Percentiles rank a stretch among this genome's conserved stretches.
Conservation (phyloP, 2,888 invertebrate genomes). For the Metopia argyrocephala region DNA sequence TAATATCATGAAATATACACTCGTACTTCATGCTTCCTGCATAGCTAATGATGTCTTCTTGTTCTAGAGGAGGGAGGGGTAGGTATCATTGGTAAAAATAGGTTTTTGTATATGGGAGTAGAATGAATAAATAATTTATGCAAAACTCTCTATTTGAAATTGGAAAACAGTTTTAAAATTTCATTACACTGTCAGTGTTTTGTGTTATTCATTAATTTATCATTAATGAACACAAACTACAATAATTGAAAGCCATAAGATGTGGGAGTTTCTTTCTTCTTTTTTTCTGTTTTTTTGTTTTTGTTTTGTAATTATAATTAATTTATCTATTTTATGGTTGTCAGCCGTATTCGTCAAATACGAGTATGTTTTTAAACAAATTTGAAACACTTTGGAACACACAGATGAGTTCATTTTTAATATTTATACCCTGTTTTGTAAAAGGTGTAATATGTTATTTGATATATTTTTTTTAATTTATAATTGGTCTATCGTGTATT, state of each 20-base stretch:
- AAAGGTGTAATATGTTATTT: too few species aligned
- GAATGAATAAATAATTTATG: not conserved
- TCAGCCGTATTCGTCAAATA: not conserved
- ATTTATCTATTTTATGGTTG: too few species aligned
- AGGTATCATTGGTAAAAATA: too few species aligned
- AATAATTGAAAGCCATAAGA: not conserved
- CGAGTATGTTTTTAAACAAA: not conserved
- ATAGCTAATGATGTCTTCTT: not conserved
- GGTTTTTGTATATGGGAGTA: too few species aligned
- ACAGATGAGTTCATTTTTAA: not conserved
- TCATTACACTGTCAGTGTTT: not conserved
- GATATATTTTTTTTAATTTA: too few species aligned
- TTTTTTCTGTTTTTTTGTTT: not conserved
- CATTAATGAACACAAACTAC: not conserved
- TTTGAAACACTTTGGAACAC: not conserved
- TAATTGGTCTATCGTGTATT: too few species aligned
- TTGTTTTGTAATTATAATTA: not conserved
- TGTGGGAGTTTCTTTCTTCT: not conserved
- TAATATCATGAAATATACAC: not conserved
- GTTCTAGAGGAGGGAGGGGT: too few species aligned
- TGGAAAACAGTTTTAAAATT: too few species aligned
- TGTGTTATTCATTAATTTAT: not conserved
- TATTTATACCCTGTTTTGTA: not conserved
- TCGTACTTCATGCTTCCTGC: not conserved
- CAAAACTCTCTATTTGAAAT: not conserved